Conservation (phyloP, 2,888 invertebrate species). For the Automeris io region DNA sequence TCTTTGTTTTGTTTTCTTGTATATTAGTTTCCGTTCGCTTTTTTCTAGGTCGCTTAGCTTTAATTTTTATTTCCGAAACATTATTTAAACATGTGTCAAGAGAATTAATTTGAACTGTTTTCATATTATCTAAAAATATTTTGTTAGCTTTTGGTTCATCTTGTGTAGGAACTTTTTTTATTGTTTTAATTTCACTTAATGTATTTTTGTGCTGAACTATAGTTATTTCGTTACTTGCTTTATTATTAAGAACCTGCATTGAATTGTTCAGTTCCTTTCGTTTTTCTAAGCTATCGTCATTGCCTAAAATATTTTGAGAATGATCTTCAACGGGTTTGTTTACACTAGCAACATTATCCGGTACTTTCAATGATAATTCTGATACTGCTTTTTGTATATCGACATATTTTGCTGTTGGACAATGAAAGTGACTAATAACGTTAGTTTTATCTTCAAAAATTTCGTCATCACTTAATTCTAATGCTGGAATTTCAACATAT, state of each 20-base stretch:
- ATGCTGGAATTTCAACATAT: constrained; percentile 11
- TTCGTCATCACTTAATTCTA: constrained; percentile 18
- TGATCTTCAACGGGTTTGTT: background rate
- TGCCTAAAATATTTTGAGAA: constrained; percentile 24
- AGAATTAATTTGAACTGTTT: no score
- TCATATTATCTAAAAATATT: no score
- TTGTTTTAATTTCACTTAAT: background rate
- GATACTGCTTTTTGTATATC: constrained; percentile 23
- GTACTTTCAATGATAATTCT: constrained; percentile 19
- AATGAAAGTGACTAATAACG: background rate
- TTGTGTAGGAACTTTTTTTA: background rate
- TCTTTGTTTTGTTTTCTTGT: constrained; percentile 7
- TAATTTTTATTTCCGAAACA: background rate
- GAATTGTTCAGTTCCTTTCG: background rate
- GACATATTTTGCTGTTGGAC: background rate
- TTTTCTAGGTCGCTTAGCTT: constrained; percentile 8
- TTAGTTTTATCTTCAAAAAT: constrained; percentile 7
- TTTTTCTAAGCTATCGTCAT: constrained; percentile 10
- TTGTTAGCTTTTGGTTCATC: background rate
- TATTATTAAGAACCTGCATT: background rate
- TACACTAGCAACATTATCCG: constrained; percentile 4
- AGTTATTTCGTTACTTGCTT: constrained; percentile 4
- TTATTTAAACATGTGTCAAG: no score
- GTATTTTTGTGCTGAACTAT: constrained; percentile 9
- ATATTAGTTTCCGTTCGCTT: constrained; percentile 7